phyloP scores from a whole-genome alignment of 2,113 vertebrate genomes.

The Beaufortia kweichowensis region DNA sequence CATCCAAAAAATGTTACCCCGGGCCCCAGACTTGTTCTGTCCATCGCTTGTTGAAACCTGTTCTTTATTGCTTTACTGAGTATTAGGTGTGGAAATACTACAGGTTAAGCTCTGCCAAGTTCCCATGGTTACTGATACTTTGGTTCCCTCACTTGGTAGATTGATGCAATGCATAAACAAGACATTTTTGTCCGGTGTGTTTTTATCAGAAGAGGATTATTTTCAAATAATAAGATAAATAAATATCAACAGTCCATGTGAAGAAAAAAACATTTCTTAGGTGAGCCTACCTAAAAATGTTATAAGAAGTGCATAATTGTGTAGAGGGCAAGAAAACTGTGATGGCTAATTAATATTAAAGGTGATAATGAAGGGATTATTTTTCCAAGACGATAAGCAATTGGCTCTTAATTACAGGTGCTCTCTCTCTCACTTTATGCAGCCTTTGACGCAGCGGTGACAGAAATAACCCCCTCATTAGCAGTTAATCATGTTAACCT shows the following conservation, averaged over 20 bases:
- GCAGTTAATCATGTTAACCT: conserved; percentile 48
- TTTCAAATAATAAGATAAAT: background rate
- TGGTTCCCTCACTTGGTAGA: conserved; percentile 72
- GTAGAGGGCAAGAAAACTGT: background rate
- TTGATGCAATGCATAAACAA: background rate
- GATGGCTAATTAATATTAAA: conserved; percentile 29
- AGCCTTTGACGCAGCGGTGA: conserved; percentile 33
- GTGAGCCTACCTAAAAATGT: background rate
- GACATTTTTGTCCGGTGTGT: background rate
- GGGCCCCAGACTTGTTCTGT: too few species aligned
- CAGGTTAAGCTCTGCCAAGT: conserved; percentile 25
- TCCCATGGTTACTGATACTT: conserved; percentile 57
- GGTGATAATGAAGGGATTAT: conserved; percentile 42
- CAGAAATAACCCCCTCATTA: conserved; percentile 50
- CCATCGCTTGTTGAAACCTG: background rate
- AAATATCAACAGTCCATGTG: too few species aligned
- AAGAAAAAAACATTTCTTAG: background rate
- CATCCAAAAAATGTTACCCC: too few species aligned
- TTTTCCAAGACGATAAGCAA: conserved; percentile 42
- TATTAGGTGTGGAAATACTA: background rate
- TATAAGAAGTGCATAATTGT: background rate
- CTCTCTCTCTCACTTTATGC: conserved; percentile 27
- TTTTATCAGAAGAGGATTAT: too few species aligned
- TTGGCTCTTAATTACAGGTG: conserved; percentile 41
- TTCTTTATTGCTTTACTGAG: background rate